These are phyloP conservation scores for Saccostrea glomerata DNA, from an alignment of 1,140 invertebrate genomes.

Conservation along the genomic window DNA sequence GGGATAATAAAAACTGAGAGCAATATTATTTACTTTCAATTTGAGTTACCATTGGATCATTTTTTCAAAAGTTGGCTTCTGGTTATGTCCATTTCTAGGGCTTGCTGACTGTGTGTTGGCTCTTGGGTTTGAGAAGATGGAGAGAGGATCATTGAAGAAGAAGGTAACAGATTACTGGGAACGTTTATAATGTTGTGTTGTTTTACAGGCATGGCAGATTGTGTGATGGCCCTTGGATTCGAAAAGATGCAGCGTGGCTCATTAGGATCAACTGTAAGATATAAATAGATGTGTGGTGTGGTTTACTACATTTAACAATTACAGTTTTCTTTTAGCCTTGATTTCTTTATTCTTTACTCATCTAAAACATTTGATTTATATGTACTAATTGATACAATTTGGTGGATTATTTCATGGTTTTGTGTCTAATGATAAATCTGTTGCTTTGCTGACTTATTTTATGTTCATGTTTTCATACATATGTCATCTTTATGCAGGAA, in stretches of 20 bases:
- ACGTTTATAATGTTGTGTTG: neutral
- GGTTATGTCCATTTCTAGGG: conserved; percentile 74
- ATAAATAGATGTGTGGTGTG: neutral
- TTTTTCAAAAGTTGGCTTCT: neutral
- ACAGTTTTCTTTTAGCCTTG: too few relatives aligned
- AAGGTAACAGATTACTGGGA: neutral
- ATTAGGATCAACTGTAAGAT: conserved; percentile 84
- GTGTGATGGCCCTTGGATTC: conserved; percentile 95
- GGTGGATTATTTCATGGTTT: too few relatives aligned
- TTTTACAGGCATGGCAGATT: conserved; percentile 85
- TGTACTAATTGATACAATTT: too few relatives aligned
- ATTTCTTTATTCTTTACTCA: too few relatives aligned
- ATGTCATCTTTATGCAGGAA: too few relatives aligned
- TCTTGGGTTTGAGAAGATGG: conserved; percentile 99
- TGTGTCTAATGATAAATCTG: too few relatives aligned
- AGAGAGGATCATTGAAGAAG: conserved; percentile 86
- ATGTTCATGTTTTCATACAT: too few relatives aligned
- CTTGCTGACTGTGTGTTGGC: conserved; percentile 93
- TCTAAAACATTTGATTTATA: too few relatives aligned
- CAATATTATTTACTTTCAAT: too few relatives aligned
- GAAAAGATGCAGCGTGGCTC: conserved; percentile 98
- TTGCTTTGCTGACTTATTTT: too few relatives aligned
- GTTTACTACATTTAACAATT: neutral
- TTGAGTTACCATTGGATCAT: too few relatives aligned
- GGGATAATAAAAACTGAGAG: too few relatives aligned